Base-by-base conservation (phyloP, 2,888 invertebrate genomes). In the Cheilosia scutellata region DNA sequence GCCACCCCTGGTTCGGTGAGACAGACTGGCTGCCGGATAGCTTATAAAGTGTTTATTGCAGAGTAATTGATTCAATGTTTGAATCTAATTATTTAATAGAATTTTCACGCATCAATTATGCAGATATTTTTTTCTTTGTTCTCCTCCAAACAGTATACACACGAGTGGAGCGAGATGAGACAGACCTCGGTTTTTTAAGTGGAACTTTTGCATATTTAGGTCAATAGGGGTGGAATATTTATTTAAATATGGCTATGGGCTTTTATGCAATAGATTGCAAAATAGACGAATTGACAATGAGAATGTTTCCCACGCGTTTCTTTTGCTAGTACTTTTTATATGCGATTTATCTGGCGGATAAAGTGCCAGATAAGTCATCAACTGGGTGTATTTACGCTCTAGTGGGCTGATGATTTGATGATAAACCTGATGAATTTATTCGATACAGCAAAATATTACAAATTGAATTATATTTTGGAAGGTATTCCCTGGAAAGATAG, bases 51-150 rank as follows among this genome's bases (percentile, higher is more conserved):
- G 79, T 79, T 79, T 79, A 72, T 74, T 80, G 79, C 62, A 71
- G 42, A 58, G 79, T 74, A 80, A 80, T 80, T 80, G 79, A 80
- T 80, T 80, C 79, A 80, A 66, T 80, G 72, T 74, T 80, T 60
- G 72, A 80, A 80, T 80, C 66, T 74, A 80, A 80, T 80, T 80
- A 80, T 80, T 80, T 60, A 62, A 66, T 74, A 74, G 79, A 80
- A 66, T 53, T 80, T 80, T 72, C 72, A 72, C 72, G 72, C 72
- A 66, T 71, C 78, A 71, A 63, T 78, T 78, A 78, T 78, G 78
- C 37, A 78, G 58, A 60, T n/a, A 55, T 37, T 68, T 53, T 68
- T 31, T n/a, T 5, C n/a, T 5, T 6, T 5, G 20, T 20, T 20
- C 20, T 20, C 0, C 20, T 20, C 0, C 20, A 20, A 20, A 2